A percentile compares a stretch with the other conserved stretches of the same genome.
Conservation (phyloP, 1,140 invertebrate species). For the Atopsyche davidsoni region DNA sequence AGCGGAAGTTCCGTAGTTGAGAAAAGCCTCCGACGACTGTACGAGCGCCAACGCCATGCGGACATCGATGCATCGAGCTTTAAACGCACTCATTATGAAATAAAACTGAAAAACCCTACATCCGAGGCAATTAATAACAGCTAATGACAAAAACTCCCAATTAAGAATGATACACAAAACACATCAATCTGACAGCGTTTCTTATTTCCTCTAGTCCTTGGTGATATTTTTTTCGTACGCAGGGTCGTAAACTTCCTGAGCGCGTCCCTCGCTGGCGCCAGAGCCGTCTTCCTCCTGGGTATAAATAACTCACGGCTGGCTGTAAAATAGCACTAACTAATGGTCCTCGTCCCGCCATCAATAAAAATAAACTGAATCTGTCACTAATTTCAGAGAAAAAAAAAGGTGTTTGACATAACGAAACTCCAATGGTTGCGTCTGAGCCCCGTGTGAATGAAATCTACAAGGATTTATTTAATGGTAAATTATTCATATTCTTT, state of each 20-base stretch:
- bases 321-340: slow-evolving; percentile 28
- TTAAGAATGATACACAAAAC: too few species aligned
- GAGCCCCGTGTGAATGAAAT: too few species aligned
- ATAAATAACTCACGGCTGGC: slow-evolving; percentile 26
- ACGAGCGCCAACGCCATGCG: too few species aligned
- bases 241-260: slow-evolving; percentile 8
- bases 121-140: too few species aligned
- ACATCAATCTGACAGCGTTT: too few species aligned
- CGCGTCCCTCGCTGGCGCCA: slow-evolving; percentile 22
- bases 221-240: background rate
- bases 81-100: too few species aligned
- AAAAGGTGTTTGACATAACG: slow-evolving; percentile 28
- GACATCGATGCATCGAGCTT: too few species aligned
- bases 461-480: slow-evolving; percentile 1
- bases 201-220: background rate
- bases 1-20: too few species aligned
- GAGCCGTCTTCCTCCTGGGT: slow-evolving; percentile 15
- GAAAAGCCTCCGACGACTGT: too few species aligned
- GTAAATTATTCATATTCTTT: background rate
- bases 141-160: too few species aligned
- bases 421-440: too few species aligned
- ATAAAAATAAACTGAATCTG: slow-evolving; percentile 28
- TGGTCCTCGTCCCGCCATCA: slow-evolving; percentile 25
- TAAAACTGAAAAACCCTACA: too few species aligned
- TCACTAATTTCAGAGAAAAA: slow-evolving; percentile 28